Base-by-base conservation (phyloP, 2,113 vertebrate species). In the Leucopsar rothschildi region DNA sequence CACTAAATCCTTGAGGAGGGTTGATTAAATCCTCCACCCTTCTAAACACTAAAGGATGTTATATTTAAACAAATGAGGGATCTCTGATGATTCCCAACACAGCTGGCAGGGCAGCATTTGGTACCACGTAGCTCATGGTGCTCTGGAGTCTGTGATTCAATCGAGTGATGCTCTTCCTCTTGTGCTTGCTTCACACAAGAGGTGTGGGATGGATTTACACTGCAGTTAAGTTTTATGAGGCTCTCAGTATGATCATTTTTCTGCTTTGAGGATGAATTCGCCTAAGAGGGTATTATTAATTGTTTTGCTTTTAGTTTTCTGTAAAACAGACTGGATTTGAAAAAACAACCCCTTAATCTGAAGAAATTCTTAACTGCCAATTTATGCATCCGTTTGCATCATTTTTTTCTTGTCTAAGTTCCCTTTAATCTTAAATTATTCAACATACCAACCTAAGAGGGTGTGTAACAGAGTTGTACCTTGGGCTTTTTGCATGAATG, bases 1-100 rank as follows among this genome's bases (percentile, higher is more conserved):
- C 19, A 89, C 65, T 84, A 97, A 95, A 92, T 92, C 81, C 80
- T 96, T 95, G 88, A 95, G 86, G 45, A 87, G 33, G 73, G 83
- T 95, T 97, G 96, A 92, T 96, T 95, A 95, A 97, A 97, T 55
- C 68, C 69, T 86, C 53, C 59, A 77, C 65, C 82, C 56, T 76
- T 96, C 96, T 90, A 96, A 97, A 97, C 70, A 88, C 71, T 87
- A 59, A 31, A 60, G 42, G 82, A 73, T 81, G 42, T 85, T 92
- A 35, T 47, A 24, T 78, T 92, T 94, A 81, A 64, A 55, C 19
- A 57, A 5, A 35, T 13, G 35, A 75, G 47, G 23, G 31, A 64
- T 53, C 44, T 84, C 52, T 82, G 53, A 42, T 1, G 6, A 84
- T 59, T 64, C 40, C 21, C n/a, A 65, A 2, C 8, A 31, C 37